phyloP scores from a whole-genome alignment of 2,113 vertebrate genomes.

The Tragelaphus imberbis region DNA sequence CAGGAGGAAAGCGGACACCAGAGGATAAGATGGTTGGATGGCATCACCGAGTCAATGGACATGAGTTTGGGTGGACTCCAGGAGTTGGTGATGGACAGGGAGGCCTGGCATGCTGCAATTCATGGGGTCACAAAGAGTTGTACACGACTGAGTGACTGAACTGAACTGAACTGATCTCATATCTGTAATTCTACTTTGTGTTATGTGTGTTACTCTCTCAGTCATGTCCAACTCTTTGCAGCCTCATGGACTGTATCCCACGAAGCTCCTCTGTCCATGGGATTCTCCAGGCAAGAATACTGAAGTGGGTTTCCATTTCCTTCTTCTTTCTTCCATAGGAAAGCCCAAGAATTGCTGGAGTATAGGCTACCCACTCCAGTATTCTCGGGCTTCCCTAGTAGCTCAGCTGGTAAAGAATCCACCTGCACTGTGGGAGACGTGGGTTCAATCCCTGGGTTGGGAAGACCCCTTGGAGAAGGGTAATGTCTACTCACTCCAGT shows the following conservation, averaged over 20 bases:
- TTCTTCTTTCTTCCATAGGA: background rate
- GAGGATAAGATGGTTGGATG: too few relatives aligned
- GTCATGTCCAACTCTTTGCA: background rate
- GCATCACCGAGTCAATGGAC: too few relatives aligned
- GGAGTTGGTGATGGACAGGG: too few relatives aligned
- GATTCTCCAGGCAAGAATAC: background rate
- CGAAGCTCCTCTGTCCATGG: background rate
- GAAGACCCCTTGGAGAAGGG: background rate
- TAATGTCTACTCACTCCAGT: background rate
- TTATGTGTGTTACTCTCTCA: background rate
- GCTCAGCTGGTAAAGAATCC: background rate
- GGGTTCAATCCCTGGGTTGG: background rate
- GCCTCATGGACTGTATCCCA: background rate
- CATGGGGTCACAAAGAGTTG: too few relatives aligned
- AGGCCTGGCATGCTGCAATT: too few relatives aligned
- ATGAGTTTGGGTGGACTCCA: too few relatives aligned
- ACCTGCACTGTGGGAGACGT: background rate
- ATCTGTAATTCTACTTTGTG: background rate
- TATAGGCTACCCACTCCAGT: background rate
- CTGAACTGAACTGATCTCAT: background rate
- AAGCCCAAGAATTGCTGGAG: background rate
- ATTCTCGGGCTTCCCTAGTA: background rate
- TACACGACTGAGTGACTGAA: too few relatives aligned
- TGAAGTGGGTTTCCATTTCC: background rate
- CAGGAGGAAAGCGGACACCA: too few relatives aligned